A percentile compares a stretch with the other conserved stretches of the same genome.
phyloP scores from a whole-genome alignment of 2,888 invertebrate genomes.

The Sipunculus nudus region DNA sequence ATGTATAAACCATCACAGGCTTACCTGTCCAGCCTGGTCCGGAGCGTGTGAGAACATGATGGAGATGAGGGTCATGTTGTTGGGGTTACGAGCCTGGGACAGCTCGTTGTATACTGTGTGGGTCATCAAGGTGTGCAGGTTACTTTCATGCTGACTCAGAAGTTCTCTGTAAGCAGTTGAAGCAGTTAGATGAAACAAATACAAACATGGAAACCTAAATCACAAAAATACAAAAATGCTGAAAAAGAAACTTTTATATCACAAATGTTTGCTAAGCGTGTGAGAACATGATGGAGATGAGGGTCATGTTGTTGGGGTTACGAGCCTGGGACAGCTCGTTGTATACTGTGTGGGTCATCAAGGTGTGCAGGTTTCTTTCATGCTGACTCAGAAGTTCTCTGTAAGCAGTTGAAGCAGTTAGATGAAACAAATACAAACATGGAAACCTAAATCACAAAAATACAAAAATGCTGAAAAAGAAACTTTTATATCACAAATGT shows the following conservation, averaged over 20 bases:
- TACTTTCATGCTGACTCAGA: slow-evolving; percentile 83
- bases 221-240: slow-evolving; percentile 2
- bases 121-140: slow-evolving; percentile 84
- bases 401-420: slow-evolving; percentile 41
- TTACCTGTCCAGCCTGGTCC: slow-evolving; percentile 77
- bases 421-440: too few relatives aligned
- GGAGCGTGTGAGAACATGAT: slow-evolving; percentile 88
- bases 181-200: neutral
- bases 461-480: too few relatives aligned
- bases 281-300: slow-evolving; percentile 88
- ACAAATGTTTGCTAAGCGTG: slow-evolving; percentile 83
- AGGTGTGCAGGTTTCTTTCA: slow-evolving; percentile 83
- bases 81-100: slow-evolving; percentile 86
- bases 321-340: slow-evolving; percentile 89
- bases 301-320: slow-evolving; percentile 94
- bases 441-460: too few relatives aligned
- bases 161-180: slow-evolving; percentile 77
- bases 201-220: neutral
- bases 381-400: slow-evolving; percentile 89
- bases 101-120: slow-evolving; percentile 95
- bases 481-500: too few relatives aligned
- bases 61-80: slow-evolving; percentile 91
- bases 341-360: slow-evolving; percentile 90
- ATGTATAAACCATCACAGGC: neutral
- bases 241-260: too few relatives aligned